Evolutionary conservation across 1,140 invertebrate genomes (phyloP), one percentile per base, ranked within the genome.

Genomic region (Globodera ellingtonae): DNA sequence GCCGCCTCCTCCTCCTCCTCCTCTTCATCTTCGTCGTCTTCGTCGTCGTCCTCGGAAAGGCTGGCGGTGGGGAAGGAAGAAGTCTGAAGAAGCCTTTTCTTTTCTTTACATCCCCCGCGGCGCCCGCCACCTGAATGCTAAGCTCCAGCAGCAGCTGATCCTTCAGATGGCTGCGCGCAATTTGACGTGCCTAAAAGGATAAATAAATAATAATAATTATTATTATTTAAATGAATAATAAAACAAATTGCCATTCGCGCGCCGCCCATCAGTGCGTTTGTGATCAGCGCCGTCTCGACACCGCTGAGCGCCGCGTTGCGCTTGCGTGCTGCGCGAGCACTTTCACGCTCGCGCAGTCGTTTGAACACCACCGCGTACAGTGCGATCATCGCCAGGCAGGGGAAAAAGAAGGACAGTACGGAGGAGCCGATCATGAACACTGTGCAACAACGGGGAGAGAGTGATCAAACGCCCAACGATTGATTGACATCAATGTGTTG

Each of bases 381-480:
- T 90, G 96, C 95, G 89, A 98, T 94, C 96, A 99, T 98, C 87
- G 98, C 95, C 86, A 98, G 93, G 90, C 96, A 98, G 6, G 97
- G 97, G 88, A 99, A 98, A 90, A 98, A 99, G 92, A 99, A 99
- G 83, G 97, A 98, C 75, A 94, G 95, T 85, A 99, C 92, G 67
- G 96, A 98, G 13, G 96, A 98, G 90, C 96, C 97, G 84, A 99
- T 94, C 87, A 99, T 95, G 90, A 99, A 99, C 91, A 98, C 94
- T 71, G 94, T 52, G 13, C 50, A 52, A 52, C 7, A 9, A 9
- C 8, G 50, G 50, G 50, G 4, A 1, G 50, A 52, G 50, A 52
- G 50, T 52, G 50, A 52, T 52, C 50, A 13, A 52, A 35, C 0
- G 35, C 35, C 35, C 35, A 35, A 35, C 35, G 35, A 35, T 35